Percentiles rank a stretch among this genome's conserved stretches.
These are phyloP conservation scores for Gallinago jamesoni DNA, from an alignment of 2,113 vertebrate genomes.

Conservation along the genomic window DNA sequence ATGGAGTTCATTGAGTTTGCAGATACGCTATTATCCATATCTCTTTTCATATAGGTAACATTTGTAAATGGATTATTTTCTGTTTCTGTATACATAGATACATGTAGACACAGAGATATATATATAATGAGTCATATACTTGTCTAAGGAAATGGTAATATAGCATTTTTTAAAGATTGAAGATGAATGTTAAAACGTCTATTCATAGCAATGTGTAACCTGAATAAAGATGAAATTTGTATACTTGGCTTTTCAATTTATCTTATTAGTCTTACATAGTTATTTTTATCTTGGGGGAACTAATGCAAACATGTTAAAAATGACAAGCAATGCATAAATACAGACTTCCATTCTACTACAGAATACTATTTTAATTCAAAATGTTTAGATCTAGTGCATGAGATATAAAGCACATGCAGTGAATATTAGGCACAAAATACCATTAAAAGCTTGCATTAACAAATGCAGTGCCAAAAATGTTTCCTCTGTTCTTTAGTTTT, in stretches of 20 bases:
- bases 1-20: not conserved
- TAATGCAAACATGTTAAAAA: not conserved
- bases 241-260: not conserved
- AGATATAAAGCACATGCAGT: not conserved
- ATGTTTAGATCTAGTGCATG: not conserved
- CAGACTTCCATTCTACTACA: not conserved
- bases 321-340: not conserved
- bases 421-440: not conserved
- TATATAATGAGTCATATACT: fast-evolving
- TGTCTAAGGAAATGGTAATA: not conserved
- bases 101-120: not conserved
- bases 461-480: not conserved
- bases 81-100: not conserved
- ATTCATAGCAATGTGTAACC: not conserved
- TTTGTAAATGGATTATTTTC: not conserved
- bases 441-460: not conserved
- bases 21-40: not conserved
- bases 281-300: not conserved
- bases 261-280: not conserved
- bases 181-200: not conserved
- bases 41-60: not conserved
- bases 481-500: not conserved
- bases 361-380: not conserved
- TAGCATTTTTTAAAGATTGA: not conserved
- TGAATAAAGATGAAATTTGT: not conserved